A percentile compares a stretch with the other conserved stretches of the same genome.
phyloP scores from a whole-genome alignment of 2,113 vertebrate species.

The Eurypyga helias region DNA sequence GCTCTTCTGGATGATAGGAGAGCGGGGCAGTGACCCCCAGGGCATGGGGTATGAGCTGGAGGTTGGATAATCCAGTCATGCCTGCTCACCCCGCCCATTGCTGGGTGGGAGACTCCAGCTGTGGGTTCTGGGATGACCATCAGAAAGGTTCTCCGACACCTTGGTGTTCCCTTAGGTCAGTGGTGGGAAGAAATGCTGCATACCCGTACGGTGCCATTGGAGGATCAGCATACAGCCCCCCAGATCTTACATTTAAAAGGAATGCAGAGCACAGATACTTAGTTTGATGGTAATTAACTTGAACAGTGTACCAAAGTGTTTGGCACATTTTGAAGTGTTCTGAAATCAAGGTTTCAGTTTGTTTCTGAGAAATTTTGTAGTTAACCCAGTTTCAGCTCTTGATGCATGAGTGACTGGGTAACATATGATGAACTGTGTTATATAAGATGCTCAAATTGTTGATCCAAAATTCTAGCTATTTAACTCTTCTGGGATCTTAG shows the following conservation, averaged over 20 bases:
- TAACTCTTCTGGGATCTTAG: slow-evolving; percentile 63
- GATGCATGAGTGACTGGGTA: slow-evolving; percentile 53
- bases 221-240: background rate
- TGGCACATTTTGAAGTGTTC: slow-evolving; percentile 54
- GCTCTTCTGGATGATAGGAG: background rate
- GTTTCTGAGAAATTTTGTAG: slow-evolving; percentile 57
- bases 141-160: background rate
- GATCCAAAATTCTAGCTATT: slow-evolving; percentile 66
- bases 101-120: fast-evolving
- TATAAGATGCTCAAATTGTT: slow-evolving; percentile 64
- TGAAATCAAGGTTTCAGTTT: slow-evolving; percentile 49
- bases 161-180: background rate
- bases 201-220: background rate
- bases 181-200: background rate
- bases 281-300: slow-evolving; percentile 25
- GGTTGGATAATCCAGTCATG: background rate
- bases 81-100: background rate
- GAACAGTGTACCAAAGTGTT: background rate
- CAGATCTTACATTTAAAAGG: background rate
- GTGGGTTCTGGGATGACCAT: background rate
- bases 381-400: slow-evolving; percentile 69
- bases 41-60: fast-evolving
- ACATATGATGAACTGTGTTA: slow-evolving; percentile 67
- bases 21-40: background rate
- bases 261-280: background rate